These are phyloP conservation scores for Eucera pruinosa DNA, from an alignment of 2,888 invertebrate species.

Conservation along the genomic window DNA sequence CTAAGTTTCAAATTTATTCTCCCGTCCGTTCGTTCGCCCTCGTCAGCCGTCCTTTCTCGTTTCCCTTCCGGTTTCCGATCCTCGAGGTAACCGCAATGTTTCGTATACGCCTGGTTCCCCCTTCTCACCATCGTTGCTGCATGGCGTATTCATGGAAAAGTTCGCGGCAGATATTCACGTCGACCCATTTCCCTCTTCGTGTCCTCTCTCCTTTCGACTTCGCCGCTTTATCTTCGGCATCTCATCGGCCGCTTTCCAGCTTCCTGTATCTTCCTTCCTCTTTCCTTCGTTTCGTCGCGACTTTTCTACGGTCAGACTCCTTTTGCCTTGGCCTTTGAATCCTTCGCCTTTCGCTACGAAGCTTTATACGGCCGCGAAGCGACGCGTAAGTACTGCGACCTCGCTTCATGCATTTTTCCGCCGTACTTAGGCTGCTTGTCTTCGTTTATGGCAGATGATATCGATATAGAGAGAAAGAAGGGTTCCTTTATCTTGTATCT, in stretches of 20 bases:
- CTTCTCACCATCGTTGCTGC: slow-evolving; percentile 53
- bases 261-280: neutral
- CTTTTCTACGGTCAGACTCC: neutral
- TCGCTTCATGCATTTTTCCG: slow-evolving; percentile 5
- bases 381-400: neutral
- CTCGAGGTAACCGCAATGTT: slow-evolving; percentile 62
- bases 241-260: neutral
- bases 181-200: slow-evolving; percentile 63
- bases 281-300: slow-evolving; percentile 1
- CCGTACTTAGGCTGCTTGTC: neutral
- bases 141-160: slow-evolving; percentile 77
- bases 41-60: slow-evolving; percentile 43
- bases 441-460: slow-evolving; percentile 25
- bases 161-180: slow-evolving; percentile 72
- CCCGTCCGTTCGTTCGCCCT: slow-evolving; percentile 16
- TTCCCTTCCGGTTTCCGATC: slow-evolving; percentile 49
- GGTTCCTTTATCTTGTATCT: neutral
- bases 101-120: slow-evolving; percentile 54
- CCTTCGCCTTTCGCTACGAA: neutral
- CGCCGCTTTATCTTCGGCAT: slow-evolving; percentile 13
- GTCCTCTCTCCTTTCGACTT: slow-evolving; percentile 22
- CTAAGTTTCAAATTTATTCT: slow-evolving; percentile 48
- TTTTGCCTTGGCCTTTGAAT: neutral
- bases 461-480: neutral
- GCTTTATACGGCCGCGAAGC: slow-evolving; percentile 3